A percentile compares a stretch with the other conserved stretches of the same genome.
Conservation (phyloP, 1,140 invertebrate genomes). For the Pentalonia nigronervosa region DNA sequence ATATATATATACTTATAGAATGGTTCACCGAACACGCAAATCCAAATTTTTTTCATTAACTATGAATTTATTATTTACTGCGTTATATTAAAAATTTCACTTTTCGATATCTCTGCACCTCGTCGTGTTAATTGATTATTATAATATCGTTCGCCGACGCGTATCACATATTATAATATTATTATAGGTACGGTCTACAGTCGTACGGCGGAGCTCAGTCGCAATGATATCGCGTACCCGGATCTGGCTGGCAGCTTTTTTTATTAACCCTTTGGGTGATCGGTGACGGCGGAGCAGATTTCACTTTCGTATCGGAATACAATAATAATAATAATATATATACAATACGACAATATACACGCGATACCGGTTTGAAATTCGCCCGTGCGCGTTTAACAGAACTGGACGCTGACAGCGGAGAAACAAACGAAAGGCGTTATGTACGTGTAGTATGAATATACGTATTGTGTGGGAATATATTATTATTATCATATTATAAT, state of each 20-base stretch:
- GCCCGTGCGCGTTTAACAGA: neutral
- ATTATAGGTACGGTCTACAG: neutral
- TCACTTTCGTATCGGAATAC: neutral
- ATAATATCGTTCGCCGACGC: neutral
- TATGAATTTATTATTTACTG: neutral
- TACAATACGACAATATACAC: neutral
- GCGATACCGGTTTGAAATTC: neutral
- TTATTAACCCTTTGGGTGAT: conserved; percentile 18
- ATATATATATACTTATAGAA: neutral
- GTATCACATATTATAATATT: neutral
- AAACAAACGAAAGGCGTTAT: neutral
- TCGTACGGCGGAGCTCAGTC: neutral
- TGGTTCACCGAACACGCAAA: neutral
- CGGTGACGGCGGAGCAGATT: neutral
- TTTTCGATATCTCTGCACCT: neutral
- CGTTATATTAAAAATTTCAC: neutral
- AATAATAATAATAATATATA: neutral
- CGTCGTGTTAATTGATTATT: neutral
- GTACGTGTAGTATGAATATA: neutral
- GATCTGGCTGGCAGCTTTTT: neutral
- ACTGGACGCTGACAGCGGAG: neutral
- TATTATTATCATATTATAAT: neutral
- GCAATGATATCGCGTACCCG: neutral
- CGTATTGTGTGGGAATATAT: neutral
- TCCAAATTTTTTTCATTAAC: neutral